These are phyloP conservation scores for Allolobophora icterica DNA, from an alignment of 2,888 invertebrate genomes.

Conservation along the genomic window DNA sequence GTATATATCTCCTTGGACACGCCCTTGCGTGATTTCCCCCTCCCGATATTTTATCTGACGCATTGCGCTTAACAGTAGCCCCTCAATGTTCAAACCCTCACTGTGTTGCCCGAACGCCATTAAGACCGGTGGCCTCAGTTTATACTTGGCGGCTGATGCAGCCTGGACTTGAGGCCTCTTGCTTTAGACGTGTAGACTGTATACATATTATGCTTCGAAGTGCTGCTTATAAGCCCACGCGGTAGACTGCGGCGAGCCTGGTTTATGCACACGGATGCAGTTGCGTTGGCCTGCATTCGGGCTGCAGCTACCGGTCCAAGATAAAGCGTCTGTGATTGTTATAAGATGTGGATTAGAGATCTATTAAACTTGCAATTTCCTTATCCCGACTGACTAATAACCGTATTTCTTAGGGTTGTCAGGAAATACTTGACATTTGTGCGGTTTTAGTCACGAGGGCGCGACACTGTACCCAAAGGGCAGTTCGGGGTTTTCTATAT, in stretches of 20 bases:
- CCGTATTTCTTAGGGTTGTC: not conserved
- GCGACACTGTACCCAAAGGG: not conserved
- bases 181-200: not conserved
- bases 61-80: not conserved
- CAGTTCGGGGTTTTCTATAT: not conserved
- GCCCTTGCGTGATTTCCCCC: not conserved
- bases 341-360: not conserved
- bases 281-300: not conserved
- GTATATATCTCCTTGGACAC: not conserved
- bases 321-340: not conserved
- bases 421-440: conserved; percentile 2
- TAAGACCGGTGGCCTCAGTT: not conserved
- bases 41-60: not conserved
- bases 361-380: not conserved
- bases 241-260: not conserved
- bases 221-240: not conserved
- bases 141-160: not conserved
- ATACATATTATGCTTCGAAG: not conserved
- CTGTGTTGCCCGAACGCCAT: not conserved
- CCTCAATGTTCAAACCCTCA: not conserved
- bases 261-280: not conserved
- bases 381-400: not conserved
- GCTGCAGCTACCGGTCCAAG: not conserved
- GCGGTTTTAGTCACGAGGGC: not conserved
- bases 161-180: not conserved